Conservation (phyloP, 2,888 invertebrate species). For the Lepidochitona cinerea region DNA sequence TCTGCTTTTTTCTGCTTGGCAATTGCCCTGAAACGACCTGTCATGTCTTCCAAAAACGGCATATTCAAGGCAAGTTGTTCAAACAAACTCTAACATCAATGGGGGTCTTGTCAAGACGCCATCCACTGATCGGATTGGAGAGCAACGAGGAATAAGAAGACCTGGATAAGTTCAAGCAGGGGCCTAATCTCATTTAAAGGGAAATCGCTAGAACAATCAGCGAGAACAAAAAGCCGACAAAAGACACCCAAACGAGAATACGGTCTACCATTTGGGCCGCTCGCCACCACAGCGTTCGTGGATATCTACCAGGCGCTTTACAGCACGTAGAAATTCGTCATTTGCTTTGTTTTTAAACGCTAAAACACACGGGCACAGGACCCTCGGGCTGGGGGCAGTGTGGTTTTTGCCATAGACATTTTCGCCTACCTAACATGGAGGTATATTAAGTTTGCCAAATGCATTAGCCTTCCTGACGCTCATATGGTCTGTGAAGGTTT, state of each 20-base stretch:
- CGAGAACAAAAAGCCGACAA: conserved; percentile 72
- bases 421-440: too few relatives aligned
- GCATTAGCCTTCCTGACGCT: too few relatives aligned
- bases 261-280: conserved; percentile 74
- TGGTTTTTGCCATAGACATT: too few relatives aligned
- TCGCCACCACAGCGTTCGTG: conserved; percentile 74
- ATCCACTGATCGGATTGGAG: neutral
- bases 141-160: neutral
- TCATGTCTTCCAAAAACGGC: neutral
- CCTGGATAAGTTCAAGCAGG: conserved; percentile 13
- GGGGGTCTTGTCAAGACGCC: neutral
- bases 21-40: neutral
- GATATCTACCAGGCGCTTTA: conserved; percentile 71
- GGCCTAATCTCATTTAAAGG: conserved; percentile 63
- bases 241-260: conserved; percentile 75
- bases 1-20: too few relatives aligned
- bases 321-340: conserved; percentile 71
- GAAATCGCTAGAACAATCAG: conserved; percentile 73
- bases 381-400: too few relatives aligned
- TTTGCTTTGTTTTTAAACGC: too few relatives aligned
- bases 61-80: neutral
- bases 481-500: too few relatives aligned
- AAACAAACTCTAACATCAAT: neutral
- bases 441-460: too few relatives aligned
- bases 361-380: too few relatives aligned